A percentile compares a stretch with the other conserved stretches of the same genome.
These are phyloP conservation scores for Heliconius melpomene DNA, from an alignment of 1,140 invertebrate genomes.

Conservation along the genomic window DNA sequence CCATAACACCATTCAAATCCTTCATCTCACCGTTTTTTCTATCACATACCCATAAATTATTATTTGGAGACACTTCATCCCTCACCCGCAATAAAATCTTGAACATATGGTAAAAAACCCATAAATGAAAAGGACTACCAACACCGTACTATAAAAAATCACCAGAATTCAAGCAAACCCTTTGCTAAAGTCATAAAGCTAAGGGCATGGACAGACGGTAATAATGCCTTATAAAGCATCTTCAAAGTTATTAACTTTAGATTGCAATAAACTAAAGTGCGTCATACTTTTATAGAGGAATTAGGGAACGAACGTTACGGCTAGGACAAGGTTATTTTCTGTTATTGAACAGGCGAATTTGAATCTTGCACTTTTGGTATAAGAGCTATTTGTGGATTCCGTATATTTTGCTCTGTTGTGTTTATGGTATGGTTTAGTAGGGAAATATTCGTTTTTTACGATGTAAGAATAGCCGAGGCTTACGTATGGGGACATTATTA, in stretches of 20 bases:
- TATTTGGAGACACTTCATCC: background rate
- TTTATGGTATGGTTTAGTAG: slow-evolving; percentile 75
- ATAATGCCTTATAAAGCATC: slow-evolving; percentile 58
- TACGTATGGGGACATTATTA: slow-evolving; percentile 70
- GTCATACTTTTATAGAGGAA: slow-evolving; percentile 73
- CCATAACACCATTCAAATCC: background rate
- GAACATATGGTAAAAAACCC: background rate
- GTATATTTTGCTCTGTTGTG: slow-evolving; percentile 49
- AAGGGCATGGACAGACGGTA: slow-evolving; percentile 46
- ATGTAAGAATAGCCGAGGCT: slow-evolving; percentile 68
- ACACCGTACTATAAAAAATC: slow-evolving; percentile 27
- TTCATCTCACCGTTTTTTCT: background rate
- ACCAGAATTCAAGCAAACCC: slow-evolving; percentile 30
- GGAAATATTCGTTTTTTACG: slow-evolving; percentile 77
- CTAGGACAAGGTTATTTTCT: background rate
- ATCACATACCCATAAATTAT: background rate
- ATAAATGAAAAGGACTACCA: slow-evolving; percentile 20
- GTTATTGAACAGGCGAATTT: slow-evolving; percentile 39
- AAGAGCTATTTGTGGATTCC: background rate
- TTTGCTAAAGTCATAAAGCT: slow-evolving; percentile 41
- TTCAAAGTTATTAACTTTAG: slow-evolving; percentile 75
- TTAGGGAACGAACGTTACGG: slow-evolving; percentile 68
- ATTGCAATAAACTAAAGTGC: slow-evolving; percentile 77
- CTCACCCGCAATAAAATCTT: slow-evolving; percentile 6
- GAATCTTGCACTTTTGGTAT: slow-evolving; percentile 34